Evolutionary conservation across 2,113 vertebrate species (phyloP).

Genomic region (Cnemophilus loriae): DNA sequence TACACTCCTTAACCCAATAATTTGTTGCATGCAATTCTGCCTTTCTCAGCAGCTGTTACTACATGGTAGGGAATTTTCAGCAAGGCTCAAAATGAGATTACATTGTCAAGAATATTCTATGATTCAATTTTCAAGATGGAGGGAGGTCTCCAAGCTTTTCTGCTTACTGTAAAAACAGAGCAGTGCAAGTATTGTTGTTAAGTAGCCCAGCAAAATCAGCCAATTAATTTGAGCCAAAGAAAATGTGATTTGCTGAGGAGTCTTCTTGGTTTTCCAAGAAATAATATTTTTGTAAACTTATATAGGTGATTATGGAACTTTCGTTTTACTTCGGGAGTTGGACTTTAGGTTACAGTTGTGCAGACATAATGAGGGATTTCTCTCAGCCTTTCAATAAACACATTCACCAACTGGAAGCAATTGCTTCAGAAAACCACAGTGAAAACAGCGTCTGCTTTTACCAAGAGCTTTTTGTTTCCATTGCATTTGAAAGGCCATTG

Average conservation of each 20-base stretch:
- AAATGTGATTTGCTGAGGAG: constrained; percentile 35
- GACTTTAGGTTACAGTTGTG: constrained; percentile 37
- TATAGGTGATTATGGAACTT: constrained; percentile 22
- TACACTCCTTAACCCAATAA: background rate
- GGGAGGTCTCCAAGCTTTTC: background rate
- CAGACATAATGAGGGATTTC: constrained; percentile 48
- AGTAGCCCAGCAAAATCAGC: constrained; percentile 20
- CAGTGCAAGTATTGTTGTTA: constrained; percentile 42
- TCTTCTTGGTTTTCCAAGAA: constrained; percentile 48
- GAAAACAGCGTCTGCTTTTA: constrained; percentile 44
- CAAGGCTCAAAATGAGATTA: background rate
- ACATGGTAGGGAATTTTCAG: background rate
- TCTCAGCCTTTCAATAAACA: constrained; percentile 42
- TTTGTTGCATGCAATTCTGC: constrained; percentile 12
- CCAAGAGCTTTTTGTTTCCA: constrained; percentile 46
- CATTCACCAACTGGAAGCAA: constrained; percentile 61
- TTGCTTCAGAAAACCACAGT: constrained; percentile 61
- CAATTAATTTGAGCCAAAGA: constrained; percentile 22
- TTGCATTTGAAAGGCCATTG: constrained; percentile 34
- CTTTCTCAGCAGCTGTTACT: constrained; percentile 16
- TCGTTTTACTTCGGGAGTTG: background rate
- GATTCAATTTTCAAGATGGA: constrained; percentile 11
- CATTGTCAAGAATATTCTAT: constrained; percentile 12
- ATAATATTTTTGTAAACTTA: constrained; percentile 59
- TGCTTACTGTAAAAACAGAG: constrained; percentile 22